These are phyloP conservation scores for Cheilosia grossa DNA, from an alignment of 2,888 invertebrate genomes.

Conservation along the genomic window DNA sequence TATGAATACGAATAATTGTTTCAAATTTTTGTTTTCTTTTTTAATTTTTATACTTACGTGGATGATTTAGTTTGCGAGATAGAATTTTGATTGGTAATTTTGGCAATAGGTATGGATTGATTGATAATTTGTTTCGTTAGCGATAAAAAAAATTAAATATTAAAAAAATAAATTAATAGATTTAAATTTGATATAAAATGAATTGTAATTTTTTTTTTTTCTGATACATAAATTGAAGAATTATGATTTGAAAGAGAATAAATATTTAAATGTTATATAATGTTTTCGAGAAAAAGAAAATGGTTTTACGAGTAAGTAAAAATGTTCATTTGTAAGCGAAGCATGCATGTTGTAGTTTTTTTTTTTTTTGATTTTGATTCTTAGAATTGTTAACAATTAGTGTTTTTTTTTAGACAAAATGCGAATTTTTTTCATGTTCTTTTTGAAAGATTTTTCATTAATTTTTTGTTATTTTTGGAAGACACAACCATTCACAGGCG, in stretches of 20 bases:
- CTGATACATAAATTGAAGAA: conserved; percentile 57
- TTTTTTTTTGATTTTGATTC: conserved; percentile 9
- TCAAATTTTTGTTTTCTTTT: conserved; percentile 42
- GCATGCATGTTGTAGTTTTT: conserved; percentile 63
- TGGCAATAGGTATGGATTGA: conserved; percentile 74
- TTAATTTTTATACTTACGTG: conserved; percentile 71
- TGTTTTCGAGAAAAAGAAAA: conserved; percentile 65
- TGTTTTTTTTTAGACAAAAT: conserved; percentile 54
- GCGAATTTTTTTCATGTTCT: conserved; percentile 49
- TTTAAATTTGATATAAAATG: conserved; percentile 67
- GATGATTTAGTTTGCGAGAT: conserved; percentile 70
- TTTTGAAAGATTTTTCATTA: conserved; percentile 54
- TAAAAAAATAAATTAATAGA: conserved; percentile 64
- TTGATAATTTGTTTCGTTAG: conserved; percentile 75
- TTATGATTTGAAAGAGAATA: conserved; percentile 70
- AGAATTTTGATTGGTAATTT: conserved; percentile 74
- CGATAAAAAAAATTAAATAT: conserved; percentile 71
- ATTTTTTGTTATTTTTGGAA: conserved; percentile 53
- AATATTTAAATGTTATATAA: conserved; percentile 67
- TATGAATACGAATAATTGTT: conserved; percentile 55
- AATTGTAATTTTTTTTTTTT: conserved; percentile 36
- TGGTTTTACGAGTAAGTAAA: conserved; percentile 61
- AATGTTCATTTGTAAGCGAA: conserved; percentile 71
- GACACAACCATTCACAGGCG: conserved; percentile 89
- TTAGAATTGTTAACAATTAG: conserved; percentile 14